A percentile compares a stretch with the other conserved stretches of the same genome.
Conservation (phyloP, 2,888 invertebrate genomes). For the Oscheius sp. region DNA sequence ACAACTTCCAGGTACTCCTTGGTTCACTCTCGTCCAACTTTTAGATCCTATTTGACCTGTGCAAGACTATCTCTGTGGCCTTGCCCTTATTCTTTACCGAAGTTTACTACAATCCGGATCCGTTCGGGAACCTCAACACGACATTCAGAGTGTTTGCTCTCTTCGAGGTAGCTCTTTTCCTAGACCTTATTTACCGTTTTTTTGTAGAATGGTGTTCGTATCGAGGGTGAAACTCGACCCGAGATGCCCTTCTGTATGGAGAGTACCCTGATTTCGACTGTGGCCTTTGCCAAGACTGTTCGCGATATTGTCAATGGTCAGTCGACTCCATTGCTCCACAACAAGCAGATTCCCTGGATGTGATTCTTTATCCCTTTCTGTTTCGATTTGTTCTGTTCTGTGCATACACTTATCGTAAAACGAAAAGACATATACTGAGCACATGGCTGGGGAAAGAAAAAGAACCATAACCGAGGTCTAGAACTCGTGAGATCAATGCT, state of each 20-base stretch:
- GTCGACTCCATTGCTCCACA: neutral
- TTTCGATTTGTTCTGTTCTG: too few relatives aligned
- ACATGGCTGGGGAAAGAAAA: too few relatives aligned
- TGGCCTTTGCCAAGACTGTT: slow-evolving; percentile 13
- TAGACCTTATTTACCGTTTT: neutral
- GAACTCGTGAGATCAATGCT: too few relatives aligned
- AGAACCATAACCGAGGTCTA: too few relatives aligned
- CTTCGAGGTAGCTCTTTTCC: slow-evolving; percentile 15
- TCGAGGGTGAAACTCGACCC: slow-evolving; percentile 18
- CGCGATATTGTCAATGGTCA: neutral
- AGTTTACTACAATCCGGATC: slow-evolving; percentile 9
- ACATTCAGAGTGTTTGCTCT: neutral
- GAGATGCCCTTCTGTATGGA: slow-evolving; percentile 21
- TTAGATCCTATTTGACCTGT: slow-evolving; percentile 7
- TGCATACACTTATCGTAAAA: too few relatives aligned
- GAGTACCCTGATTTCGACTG: neutral
- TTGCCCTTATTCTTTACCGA: slow-evolving; percentile 16
- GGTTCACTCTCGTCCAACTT: neutral
- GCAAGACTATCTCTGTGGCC: neutral
- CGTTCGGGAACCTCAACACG: neutral
- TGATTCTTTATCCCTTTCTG: neutral
- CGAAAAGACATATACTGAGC: too few relatives aligned
- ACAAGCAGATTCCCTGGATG: slow-evolving; percentile 4
- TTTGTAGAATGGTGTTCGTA: slow-evolving; percentile 18
- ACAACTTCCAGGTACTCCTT: slow-evolving; percentile 9